A percentile compares a stretch with the other conserved stretches of the same genome.
Conservation (phyloP, 2,797 vertebrate genomes). For the Hemitrygon akajei region DNA sequence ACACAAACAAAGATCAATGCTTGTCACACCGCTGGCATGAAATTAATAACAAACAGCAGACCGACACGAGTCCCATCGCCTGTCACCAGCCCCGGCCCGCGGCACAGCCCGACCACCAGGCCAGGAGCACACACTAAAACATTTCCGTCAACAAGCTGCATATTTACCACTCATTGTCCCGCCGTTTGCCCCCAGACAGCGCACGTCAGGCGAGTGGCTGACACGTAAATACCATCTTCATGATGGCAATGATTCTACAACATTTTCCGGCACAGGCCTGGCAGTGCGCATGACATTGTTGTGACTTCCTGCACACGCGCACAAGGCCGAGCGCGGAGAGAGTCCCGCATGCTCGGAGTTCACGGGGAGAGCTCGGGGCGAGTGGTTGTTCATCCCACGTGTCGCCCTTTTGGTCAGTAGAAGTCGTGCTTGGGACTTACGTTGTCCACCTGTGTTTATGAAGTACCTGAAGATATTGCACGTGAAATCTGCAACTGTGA, state of each 20-base stretch:
- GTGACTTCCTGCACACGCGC: neutral
- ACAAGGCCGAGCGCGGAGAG: too few species aligned
- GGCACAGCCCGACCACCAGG: neutral
- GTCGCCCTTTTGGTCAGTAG: too few species aligned
- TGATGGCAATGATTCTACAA: neutral
- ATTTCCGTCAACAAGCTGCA: neutral
- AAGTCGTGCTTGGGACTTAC: too few species aligned
- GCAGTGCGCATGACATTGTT: neutral
- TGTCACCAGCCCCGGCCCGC: neutral
- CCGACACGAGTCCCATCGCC: neutral
- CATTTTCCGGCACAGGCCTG: neutral
- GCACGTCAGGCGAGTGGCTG: neutral
- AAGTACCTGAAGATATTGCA: too few species aligned
- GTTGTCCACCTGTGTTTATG: too few species aligned
- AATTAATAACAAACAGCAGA: neutral
- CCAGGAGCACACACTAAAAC: neutral
- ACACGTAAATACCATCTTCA: neutral
- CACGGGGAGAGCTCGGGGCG: too few species aligned
- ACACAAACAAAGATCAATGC: too few species aligned
- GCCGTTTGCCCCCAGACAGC: neutral
- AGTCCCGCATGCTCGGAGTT: neutral
- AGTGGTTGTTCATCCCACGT: too few species aligned
- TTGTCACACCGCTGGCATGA: neutral
- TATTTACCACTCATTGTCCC: slow-evolving; percentile 24
- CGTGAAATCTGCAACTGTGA: too few species aligned